Evolutionary conservation across 2,797 vertebrate species (phyloP).

Genomic region (Chromis chromis): DNA sequence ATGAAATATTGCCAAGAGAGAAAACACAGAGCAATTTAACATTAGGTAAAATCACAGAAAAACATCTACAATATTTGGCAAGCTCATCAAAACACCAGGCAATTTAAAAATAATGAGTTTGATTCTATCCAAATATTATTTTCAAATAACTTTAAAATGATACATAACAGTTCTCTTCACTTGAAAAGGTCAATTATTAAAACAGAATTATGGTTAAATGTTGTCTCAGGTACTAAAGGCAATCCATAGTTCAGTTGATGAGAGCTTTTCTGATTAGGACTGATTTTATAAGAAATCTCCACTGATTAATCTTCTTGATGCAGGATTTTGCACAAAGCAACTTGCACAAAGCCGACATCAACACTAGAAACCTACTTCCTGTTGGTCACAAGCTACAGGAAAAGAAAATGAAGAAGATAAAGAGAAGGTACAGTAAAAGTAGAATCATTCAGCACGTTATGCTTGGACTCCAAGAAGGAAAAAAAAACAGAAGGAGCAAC

Average conservation of each 20-base stretch:
- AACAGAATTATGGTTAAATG: not conserved
- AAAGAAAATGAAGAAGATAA: constrained; percentile 24
- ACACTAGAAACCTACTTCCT: not conserved
- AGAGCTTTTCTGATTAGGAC: not conserved
- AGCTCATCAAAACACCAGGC: constrained; percentile 28
- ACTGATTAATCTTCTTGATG: not conserved
- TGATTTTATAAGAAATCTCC: not conserved
- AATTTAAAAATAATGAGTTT: constrained; percentile 1
- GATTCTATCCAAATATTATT: constrained; percentile 1
- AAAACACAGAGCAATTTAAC: constrained; percentile 24
- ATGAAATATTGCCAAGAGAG: constrained; percentile 25
- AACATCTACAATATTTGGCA: constrained; percentile 18
- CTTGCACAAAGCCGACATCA: not conserved
- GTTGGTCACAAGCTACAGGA: constrained; percentile 19
- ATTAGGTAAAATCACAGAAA: constrained; percentile 22
- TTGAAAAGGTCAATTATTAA: not conserved
- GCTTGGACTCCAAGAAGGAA: constrained; percentile 21
- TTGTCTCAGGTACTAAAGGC: not conserved
- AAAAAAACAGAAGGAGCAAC: constrained; percentile 67
- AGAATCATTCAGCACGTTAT: constrained; percentile 31
- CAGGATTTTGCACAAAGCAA: not conserved
- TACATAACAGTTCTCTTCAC: not conserved
- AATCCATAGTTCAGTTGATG: constrained; percentile 1
- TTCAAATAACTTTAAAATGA: not conserved
- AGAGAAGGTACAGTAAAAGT: not conserved